Base-by-base conservation (phyloP, 2,797 vertebrate species). In the Pseudochaenichthys georgianus region DNA sequence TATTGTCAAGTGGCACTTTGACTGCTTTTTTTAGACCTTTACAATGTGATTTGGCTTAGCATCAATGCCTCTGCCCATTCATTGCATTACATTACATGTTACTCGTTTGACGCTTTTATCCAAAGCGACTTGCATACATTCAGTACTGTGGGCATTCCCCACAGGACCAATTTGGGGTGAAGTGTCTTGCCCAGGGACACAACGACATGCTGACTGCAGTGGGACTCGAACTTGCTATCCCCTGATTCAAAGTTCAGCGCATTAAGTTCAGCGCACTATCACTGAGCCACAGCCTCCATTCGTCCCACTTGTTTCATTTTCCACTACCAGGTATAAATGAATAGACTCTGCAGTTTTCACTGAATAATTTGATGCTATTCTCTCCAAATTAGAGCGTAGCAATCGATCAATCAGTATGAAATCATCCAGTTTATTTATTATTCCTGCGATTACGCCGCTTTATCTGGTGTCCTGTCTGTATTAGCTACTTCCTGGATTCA, bases 1-100 rank as follows among this genome's bases (percentile, higher is more conserved):
- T 77, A 61, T 45, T 81, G 64, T 85, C 66, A 83, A 85, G 85
- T 87, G 81, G 62, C 75, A 76, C 82, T 87, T 74, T 58, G 64
- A 51, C 41, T 63, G 76, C 85, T 92, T 89, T 87, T 89, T 90
- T 84, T 92, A 87, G 86, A 80, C 52, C 77, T 73, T 64, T 46
- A 66, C 60, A 84, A 13, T 38, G 3, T 41, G 59, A 64, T 2
- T 7, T 57, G 16, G 11, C 42, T 62, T 68, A 51, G 54, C 43
- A 0, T 43, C 71, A 38, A 52, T 68, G 42, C 68, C 55, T 79
- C 64, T 51, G 34, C 23, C 53, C 47, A 28, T 28, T 28, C 28
- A 28, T 28, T 28, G 4, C 28, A 28, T 28, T 28, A 28, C 28
- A 28, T 28, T 28, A 28, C 4, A 28, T 28, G 4, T 28, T 1